A percentile compares a stretch with the other conserved stretches of the same genome.
phyloP scores from a whole-genome alignment of 2,888 invertebrate species.

The Drosophila antonietae region DNA sequence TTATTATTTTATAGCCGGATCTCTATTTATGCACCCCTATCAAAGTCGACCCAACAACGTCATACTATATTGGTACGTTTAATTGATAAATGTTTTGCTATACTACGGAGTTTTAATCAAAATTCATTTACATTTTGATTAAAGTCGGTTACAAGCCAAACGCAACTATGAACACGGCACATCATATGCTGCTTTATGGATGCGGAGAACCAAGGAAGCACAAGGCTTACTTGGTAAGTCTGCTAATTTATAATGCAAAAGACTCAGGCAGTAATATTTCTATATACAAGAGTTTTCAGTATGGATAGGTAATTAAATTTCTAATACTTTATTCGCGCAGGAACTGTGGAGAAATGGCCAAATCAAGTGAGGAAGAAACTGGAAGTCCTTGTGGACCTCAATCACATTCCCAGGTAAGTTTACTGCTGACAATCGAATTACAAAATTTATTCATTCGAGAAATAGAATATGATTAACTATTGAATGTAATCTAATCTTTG shows the following conservation, averaged over 20 bases:
- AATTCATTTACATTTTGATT: conserved; percentile 75
- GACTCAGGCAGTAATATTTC: neutral
- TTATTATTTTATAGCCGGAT: conserved; percentile 88
- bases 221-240: conserved; percentile 88
- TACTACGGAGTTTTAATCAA: neutral
- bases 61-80: conserved; percentile 91
- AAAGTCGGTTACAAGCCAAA: conserved; percentile 96
- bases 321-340: conserved; percentile 84
- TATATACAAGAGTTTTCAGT: neutral
- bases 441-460: too few relatives aligned
- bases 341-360: conserved; percentile 97
- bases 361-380: conserved; percentile 86
- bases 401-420: conserved; percentile 86
- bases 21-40: conserved; percentile 96
- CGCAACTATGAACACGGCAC: conserved; percentile 94
- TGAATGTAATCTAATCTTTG: too few relatives aligned
- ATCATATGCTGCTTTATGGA: conserved; percentile 97
- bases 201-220: conserved; percentile 88
- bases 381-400: conserved; percentile 91
- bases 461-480: too few relatives aligned
- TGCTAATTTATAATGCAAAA: neutral
- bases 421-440: neutral
- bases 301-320: neutral
- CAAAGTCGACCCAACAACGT: conserved; percentile 90
- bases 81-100: neutral